Evolutionary conservation across 2,888 invertebrate genomes (phyloP), one percentile per base, ranked within the genome.

Genomic region (Drosophila pegasa): DNA sequence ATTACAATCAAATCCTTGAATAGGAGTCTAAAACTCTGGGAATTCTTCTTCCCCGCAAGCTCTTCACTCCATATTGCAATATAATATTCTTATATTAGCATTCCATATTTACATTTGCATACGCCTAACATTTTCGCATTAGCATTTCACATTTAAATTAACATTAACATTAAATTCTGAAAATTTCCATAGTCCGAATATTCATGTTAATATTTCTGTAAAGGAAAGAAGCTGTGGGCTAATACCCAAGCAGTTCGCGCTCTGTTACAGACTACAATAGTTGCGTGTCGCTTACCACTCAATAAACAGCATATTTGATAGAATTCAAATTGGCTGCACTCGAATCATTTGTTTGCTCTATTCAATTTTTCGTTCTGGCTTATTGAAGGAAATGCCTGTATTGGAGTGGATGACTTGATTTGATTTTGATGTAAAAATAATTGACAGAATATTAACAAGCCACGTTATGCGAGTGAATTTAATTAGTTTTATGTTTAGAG

Each of bases 351-450:
- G 47, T 16, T 38, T 58, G 5, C 6, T 48, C 54, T 27, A 27
- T 64, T 20, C n/a, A 31, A 67, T 58, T 52, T 52, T 27, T 43
- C 63, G 47, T 69, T 18, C 48, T 7, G 41, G 16, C 48, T 41
- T 54, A 25, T 14, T 47, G 18, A 7, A n/a, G 12, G 14, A 20
- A 20, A 37, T 14, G 10, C 16, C 12, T 45, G 31, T 45, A 41
- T 48, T 41, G 0, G 10, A 57, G 10, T 12, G 35, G 33, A 50
- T 57, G 57, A 57, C 55, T 61, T 67, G 52, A 68, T 67, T 68
- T 41, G 40, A 41, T 75, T 65, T 65, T 71, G 55, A 55, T 76
- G 76, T 40, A 43, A 43, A 56, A 48, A 47, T 75, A 74, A 61
- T 74, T 74, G 33, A 50, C 27, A 51, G 18, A 31, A 54, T 18